Conservation (phyloP, 2,797 vertebrate species). For the Synaphobranchus kaupii region DNA sequence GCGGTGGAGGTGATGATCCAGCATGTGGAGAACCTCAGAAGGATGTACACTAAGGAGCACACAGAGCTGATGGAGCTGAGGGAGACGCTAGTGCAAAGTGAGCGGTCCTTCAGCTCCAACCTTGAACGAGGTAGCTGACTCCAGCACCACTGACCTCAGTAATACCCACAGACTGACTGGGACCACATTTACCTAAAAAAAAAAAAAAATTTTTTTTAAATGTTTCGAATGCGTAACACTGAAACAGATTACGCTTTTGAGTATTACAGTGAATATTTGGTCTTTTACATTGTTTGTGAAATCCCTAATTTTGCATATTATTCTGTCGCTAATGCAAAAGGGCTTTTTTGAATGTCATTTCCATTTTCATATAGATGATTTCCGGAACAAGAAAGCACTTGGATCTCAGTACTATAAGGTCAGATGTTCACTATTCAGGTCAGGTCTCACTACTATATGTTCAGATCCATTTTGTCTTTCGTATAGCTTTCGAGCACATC, state of each 20-base stretch:
- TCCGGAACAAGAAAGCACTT: constrained; percentile 67
- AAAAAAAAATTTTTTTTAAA: background rate
- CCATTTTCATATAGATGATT: constrained; percentile 64
- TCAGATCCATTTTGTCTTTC: background rate
- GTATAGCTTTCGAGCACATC: background rate
- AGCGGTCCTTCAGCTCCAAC: constrained; percentile 77
- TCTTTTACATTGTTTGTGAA: background rate
- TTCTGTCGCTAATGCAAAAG: background rate
- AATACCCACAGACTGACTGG: background rate
- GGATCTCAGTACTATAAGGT: constrained; percentile 70
- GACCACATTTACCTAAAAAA: background rate
- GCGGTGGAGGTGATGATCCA: constrained; percentile 98
- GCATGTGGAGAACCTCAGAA: constrained; percentile 94
- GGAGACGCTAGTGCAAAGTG: constrained; percentile 82
- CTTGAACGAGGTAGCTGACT: constrained; percentile 78
- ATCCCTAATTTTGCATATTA: background rate
- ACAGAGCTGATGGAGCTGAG: constrained; percentile 89
- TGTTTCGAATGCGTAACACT: background rate
- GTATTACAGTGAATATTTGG: background rate
- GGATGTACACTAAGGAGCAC: constrained; percentile 92
- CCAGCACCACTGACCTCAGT: too few species aligned
- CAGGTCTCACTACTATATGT: background rate
- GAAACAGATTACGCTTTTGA: background rate
- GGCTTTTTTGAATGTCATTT: background rate
- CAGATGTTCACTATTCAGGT: background rate